Evolutionary conservation across 2,888 invertebrate species (phyloP).

Genomic region (Baronia brevicornis): DNA sequence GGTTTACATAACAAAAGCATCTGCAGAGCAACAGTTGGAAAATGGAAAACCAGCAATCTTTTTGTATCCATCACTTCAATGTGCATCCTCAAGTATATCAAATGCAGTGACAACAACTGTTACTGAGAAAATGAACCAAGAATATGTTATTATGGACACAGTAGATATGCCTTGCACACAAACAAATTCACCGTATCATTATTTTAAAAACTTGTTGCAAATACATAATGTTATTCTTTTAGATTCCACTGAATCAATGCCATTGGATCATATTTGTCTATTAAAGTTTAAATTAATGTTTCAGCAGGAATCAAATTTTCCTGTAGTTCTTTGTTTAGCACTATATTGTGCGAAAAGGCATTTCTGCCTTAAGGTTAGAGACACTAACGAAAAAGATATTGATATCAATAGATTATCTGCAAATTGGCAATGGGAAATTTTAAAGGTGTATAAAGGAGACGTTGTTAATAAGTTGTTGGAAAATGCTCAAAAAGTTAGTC

Average conservation of each 20-base stretch:
- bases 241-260: slow-evolving; percentile 25
- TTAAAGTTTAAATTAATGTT: slow-evolving; percentile 52
- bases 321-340: slow-evolving; percentile 39
- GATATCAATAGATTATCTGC: slow-evolving; percentile 40
- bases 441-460: slow-evolving; percentile 44
- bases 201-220: slow-evolving; percentile 42
- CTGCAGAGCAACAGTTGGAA: too few relatives aligned
- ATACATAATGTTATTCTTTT: slow-evolving; percentile 41
- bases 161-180: slow-evolving; percentile 48
- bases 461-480: slow-evolving; percentile 35
- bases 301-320: slow-evolving; percentile 35
- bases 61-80: too few relatives aligned
- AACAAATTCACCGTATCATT: slow-evolving; percentile 48
- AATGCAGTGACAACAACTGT: not conserved
- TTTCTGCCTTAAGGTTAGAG: slow-evolving; percentile 47
- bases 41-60: too few relatives aligned
- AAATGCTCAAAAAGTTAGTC: slow-evolving; percentile 37
- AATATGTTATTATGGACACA: slow-evolving; percentile 40
- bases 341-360: slow-evolving; percentile 32
- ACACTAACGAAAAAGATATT: slow-evolving; percentile 31
- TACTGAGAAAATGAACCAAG: slow-evolving; percentile 10
- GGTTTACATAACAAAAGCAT: not conserved
- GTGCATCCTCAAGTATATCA: too few relatives aligned
- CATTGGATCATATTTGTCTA: slow-evolving; percentile 32
- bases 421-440: slow-evolving; percentile 64